These are phyloP conservation scores for Poeciliopsis infans DNA, from an alignment of 2,797 vertebrate species.

Conservation along the genomic window DNA sequence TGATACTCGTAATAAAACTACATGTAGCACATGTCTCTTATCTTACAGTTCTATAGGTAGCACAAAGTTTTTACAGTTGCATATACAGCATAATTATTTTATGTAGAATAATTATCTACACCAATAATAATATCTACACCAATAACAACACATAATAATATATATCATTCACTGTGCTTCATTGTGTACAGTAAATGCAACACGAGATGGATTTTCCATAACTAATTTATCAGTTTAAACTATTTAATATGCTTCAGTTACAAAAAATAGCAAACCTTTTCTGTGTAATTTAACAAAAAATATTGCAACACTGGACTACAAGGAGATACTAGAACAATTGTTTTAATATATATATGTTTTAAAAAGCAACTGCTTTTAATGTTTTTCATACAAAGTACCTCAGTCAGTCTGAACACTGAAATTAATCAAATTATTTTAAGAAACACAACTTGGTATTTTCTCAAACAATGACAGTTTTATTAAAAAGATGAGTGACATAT, in stretches of 20 bases:
- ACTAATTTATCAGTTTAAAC: background rate
- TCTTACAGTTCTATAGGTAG: background rate
- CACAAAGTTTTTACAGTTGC: background rate
- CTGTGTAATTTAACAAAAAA: background rate
- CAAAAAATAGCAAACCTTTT: too few species aligned
- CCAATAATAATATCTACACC: too few species aligned
- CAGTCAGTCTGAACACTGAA: background rate
- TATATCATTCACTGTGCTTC: background rate
- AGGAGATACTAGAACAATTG: background rate
- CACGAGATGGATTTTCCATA: background rate
- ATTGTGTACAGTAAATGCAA: background rate
- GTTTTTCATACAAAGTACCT: background rate
- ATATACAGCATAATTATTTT: too few species aligned
- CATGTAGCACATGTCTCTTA: background rate
- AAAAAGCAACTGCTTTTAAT: background rate
- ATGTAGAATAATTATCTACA: background rate
- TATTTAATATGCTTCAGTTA: background rate
- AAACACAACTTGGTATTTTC: constrained; percentile 55
- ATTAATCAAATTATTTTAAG: background rate
- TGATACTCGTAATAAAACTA: constrained; percentile 8
- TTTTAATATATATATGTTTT: background rate
- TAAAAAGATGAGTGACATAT: constrained; percentile 85
- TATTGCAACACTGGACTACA: background rate
- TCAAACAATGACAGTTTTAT: constrained; percentile 81
- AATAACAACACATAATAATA: background rate